Evolutionary conservation across 1,140 invertebrate genomes (phyloP), one percentile per base, ranked within the genome.

Genomic region (Lepidostoma basale): DNA sequence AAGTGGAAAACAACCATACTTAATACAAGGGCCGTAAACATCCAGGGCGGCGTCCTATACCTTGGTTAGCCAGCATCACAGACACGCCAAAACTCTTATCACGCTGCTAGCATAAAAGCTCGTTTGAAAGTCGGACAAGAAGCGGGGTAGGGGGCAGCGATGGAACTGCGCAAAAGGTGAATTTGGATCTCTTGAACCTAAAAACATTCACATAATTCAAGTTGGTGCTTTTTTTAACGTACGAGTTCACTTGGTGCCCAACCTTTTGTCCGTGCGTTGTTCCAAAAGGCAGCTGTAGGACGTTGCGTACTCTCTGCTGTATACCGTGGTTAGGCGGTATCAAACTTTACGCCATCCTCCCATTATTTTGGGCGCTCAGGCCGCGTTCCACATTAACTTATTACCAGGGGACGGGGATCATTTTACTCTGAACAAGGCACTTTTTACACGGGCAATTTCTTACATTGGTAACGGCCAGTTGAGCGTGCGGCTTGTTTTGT

Each of bases 281-380:
- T n/a, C n/a, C n/a, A n/a, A n/a, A n/a, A n/a, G n/a, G n/a, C n/a
- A n/a, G n/a, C n/a, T n/a, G n/a, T n/a, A n/a, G n/a, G n/a, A n/a
- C n/a, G n/a, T n/a, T n/a, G n/a, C n/a, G n/a, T n/a, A n/a, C n/a
- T n/a, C n/a, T n/a, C n/a, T n/a, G n/a, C n/a, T n/a, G n/a, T 60
- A 25, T 26, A 60, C 36, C 56, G 26, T 42, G 33, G 56, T 60
- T 60, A 39, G 52, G 33, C 22, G 22, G 60, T 62, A 26, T 25
- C 45, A 64, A 64, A 52, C 62, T 64, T 64, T 52, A 64, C 47
- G 62, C 62, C 47, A 64, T 64, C 62, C 28, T 39, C 47, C 62
- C 47, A 64, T 64, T 64, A 64, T 64, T 64, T 64, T 64, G 45
- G 62, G 47, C 22, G 44, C 39, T 64, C 33, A 40, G 36, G 33